phyloP scores from a whole-genome alignment of 2,113 vertebrate genomes.

The Microcebus lehilahytsara region DNA sequence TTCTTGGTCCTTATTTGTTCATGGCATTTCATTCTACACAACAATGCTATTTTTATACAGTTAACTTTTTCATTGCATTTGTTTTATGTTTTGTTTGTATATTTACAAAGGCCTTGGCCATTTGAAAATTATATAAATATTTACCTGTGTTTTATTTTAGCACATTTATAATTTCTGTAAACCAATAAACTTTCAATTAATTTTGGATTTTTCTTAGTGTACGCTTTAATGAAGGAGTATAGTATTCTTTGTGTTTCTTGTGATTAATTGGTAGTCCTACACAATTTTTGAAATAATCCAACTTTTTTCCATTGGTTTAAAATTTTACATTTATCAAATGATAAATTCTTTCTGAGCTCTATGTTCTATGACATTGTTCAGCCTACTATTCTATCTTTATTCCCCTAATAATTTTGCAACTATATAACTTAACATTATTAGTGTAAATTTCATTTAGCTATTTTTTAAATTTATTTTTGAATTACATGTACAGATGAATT shows the following conservation, averaged over 20 bases:
- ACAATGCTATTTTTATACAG: neutral
- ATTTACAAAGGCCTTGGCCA: neutral
- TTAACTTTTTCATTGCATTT: neutral
- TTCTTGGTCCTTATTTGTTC: neutral
- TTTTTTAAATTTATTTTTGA: neutral
- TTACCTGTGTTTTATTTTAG: neutral
- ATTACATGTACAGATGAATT: neutral
- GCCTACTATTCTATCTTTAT: neutral
- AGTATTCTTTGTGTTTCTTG: neutral
- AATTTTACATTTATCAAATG: constrained; percentile 15
- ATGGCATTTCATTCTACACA: neutral
- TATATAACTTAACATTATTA: neutral
- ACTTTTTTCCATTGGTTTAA: neutral
- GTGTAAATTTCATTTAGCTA: neutral
- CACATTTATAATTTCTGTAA: neutral
- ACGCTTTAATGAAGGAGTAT: neutral
- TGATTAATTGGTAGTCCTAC: neutral
- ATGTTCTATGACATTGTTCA: neutral
- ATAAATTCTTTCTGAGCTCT: neutral
- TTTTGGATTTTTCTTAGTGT: neutral
- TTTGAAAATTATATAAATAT: neutral
- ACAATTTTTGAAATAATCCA: neutral
- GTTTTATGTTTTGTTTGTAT: neutral
- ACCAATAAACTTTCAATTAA: neutral
- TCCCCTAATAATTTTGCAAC: neutral